Percentiles rank a stretch among this genome's conserved stretches.
Evolutionary conservation across 1,140 invertebrate species (phyloP).

Genomic region (Platyscapa corneri): DNA sequence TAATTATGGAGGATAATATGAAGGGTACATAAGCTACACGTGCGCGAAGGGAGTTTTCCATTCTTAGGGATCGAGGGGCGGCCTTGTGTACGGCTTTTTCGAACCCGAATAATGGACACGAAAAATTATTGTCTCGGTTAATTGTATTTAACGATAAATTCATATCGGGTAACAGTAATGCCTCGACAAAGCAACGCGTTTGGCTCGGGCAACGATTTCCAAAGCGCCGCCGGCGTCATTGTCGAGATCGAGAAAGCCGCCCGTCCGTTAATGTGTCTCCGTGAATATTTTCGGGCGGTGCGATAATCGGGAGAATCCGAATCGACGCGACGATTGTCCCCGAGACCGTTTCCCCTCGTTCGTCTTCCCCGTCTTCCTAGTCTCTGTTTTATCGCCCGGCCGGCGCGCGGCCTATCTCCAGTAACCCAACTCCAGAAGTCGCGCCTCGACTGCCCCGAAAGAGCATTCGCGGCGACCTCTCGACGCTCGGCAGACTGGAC

Average conservation of each 20-base stretch:
- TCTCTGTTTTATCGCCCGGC: too few relatives aligned
- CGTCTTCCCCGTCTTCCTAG: too few relatives aligned
- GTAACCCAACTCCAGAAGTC: too few relatives aligned
- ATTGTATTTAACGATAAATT: background rate
- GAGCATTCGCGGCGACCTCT: too few relatives aligned
- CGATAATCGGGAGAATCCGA: too few relatives aligned
- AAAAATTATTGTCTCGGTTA: slow-evolving; percentile 15
- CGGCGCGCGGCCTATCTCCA: too few relatives aligned
- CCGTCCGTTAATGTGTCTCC: too few relatives aligned
- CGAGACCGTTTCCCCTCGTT: too few relatives aligned
- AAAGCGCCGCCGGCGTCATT: background rate
- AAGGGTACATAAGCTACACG: slow-evolving; percentile 19
- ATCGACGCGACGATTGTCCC: too few relatives aligned
- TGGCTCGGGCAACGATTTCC: background rate
- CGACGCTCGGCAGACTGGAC: too few relatives aligned
- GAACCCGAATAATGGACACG: background rate
- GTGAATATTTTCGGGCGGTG: background rate
- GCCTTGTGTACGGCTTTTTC: background rate
- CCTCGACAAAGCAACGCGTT: background rate
- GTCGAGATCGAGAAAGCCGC: too few relatives aligned
- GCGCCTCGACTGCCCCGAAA: too few relatives aligned
- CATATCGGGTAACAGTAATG: background rate
- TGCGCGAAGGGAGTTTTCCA: slow-evolving; percentile 18
- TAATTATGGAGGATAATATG: slow-evolving; percentile 11
- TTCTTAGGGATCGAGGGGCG: background rate